These are phyloP conservation scores for Philhelius pedissequus DNA, from an alignment of 2,888 invertebrate genomes.

Conservation along the genomic window DNA sequence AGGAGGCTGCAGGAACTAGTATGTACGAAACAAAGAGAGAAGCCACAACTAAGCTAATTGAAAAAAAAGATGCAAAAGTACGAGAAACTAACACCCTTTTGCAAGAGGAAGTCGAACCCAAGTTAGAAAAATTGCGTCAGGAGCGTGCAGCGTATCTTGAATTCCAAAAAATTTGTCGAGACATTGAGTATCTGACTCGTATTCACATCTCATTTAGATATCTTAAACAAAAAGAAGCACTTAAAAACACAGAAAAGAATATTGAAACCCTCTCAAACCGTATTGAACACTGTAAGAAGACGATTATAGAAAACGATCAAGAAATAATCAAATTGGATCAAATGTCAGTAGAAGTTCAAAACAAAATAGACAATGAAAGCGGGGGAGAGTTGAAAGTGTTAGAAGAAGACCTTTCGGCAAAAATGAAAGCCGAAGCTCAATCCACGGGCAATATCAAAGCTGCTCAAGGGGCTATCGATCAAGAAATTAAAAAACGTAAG, in stretches of 20 bases:
- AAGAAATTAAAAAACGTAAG: constrained; percentile 85
- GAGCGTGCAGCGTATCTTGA: constrained; percentile 92
- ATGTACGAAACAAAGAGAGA: constrained; percentile 97
- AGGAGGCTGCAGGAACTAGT: constrained; percentile 98
- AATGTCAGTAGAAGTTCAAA: constrained; percentile 82
- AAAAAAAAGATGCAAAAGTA: constrained; percentile 94
- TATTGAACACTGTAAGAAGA: constrained; percentile 81
- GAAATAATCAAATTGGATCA: constrained; percentile 81
- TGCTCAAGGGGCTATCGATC: constrained; percentile 83
- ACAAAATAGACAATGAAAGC: constrained; percentile 84
- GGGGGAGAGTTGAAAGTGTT: constrained; percentile 83
- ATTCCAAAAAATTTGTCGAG: constrained; percentile 91
- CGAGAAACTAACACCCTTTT: constrained; percentile 89
- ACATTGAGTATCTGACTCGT: constrained; percentile 89
- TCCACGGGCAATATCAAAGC: constrained; percentile 83
- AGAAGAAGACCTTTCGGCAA: constrained; percentile 83
- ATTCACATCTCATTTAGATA: constrained; percentile 80
- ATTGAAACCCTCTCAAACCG: constrained; percentile 80
- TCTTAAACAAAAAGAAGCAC: constrained; percentile 78
- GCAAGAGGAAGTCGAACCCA: constrained; percentile 94
- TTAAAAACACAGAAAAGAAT: constrained; percentile 81
- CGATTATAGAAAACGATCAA: constrained; percentile 81
- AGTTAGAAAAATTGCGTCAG: constrained; percentile 89
- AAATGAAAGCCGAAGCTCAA: constrained; percentile 85
- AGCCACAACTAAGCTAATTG: constrained; percentile 90